A percentile compares a stretch with the other conserved stretches of the same genome.
These are phyloP conservation scores for Andricus grossulariae DNA, from an alignment of 1,140 invertebrate species.

Conservation along the genomic window DNA sequence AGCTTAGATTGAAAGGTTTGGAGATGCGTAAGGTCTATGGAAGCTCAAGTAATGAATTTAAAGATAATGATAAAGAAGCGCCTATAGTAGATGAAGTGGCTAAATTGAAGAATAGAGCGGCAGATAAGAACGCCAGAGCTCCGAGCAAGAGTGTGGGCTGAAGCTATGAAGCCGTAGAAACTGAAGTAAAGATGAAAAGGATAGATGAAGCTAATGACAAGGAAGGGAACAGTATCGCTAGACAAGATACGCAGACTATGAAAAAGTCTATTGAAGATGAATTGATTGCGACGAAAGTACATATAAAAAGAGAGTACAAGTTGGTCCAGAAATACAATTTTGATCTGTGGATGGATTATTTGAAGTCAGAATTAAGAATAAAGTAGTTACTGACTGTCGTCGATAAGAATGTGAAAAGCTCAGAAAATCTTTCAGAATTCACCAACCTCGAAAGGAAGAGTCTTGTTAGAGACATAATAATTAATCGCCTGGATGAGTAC, in stretches of 20 bases:
- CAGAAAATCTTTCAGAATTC: neutral
- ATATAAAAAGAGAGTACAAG: constrained; percentile 3
- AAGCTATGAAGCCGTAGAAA: too few relatives aligned
- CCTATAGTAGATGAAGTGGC: too few relatives aligned
- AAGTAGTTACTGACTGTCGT: neutral
- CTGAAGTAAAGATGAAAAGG: too few relatives aligned
- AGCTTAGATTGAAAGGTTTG: neutral
- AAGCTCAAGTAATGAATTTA: neutral
- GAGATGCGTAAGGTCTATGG: neutral
- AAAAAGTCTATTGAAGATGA: neutral
- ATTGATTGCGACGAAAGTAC: neutral
- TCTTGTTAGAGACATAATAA: constrained; percentile 45
- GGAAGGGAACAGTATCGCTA: too few relatives aligned
- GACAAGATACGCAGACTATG: neutral
- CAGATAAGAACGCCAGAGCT: too few relatives aligned
- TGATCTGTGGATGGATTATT: constrained; percentile 4
- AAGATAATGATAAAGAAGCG: neutral
- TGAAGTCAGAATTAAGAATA: neutral
- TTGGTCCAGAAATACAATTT: neutral
- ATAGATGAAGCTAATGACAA: too few relatives aligned
- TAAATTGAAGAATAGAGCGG: too few relatives aligned
- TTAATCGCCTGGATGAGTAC: constrained; percentile 39
- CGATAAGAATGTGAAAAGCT: neutral
- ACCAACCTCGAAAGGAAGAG: neutral
- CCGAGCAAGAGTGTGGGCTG: too few relatives aligned